Percentiles rank a stretch among this genome's conserved stretches.
Conservation (phyloP, 2,113 vertebrate species). For the Spermophilus dauricus region DNA sequence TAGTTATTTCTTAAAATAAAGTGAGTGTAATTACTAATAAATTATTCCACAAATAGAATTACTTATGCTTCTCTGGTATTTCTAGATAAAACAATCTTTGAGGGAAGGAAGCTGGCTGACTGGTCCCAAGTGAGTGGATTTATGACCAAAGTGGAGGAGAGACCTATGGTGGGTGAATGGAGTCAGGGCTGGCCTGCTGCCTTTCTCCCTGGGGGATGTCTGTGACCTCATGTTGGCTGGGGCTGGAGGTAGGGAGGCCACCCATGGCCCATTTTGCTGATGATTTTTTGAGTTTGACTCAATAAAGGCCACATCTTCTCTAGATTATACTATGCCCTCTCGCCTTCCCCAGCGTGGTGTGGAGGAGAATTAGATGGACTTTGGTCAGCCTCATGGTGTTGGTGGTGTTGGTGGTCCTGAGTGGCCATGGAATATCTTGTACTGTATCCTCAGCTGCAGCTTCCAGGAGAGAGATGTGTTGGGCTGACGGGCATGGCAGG, state of each 20-base stretch:
- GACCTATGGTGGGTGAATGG: background rate
- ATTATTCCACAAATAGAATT: background rate
- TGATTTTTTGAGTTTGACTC: background rate
- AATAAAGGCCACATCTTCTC: background rate
- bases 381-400: background rate
- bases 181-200: background rate
- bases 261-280: background rate
- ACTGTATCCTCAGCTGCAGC: background rate
- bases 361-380: background rate
- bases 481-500: background rate
- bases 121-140: background rate
- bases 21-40: slow-evolving; percentile 8
- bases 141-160: background rate
- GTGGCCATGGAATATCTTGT: background rate
- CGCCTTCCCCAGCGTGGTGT: background rate
- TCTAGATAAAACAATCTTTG: background rate
- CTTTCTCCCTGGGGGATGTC: background rate
- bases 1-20: slow-evolving; percentile 20
- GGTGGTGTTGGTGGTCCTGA: background rate
- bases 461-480: background rate
- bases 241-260: background rate
- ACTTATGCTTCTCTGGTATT: background rate
- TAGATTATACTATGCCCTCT: background rate
- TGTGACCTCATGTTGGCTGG: background rate
- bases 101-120: background rate